Base-by-base conservation (phyloP, 2,797 vertebrate species). In the Silurus aristotelis region DNA sequence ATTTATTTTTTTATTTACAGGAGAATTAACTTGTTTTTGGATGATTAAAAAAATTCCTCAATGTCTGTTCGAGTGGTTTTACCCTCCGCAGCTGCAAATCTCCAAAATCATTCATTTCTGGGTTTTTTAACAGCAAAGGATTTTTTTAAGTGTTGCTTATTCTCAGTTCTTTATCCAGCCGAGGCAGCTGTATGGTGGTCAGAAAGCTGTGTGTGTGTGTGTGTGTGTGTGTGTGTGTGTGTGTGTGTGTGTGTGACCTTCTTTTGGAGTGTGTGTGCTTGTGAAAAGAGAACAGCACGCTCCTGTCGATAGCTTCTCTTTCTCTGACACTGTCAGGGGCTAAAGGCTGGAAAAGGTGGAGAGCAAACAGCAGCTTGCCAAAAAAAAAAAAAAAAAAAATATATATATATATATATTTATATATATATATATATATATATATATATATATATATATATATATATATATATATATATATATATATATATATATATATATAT, bases 301-400 rank as follows among this genome's bases (percentile, higher is more conserved):
- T 27, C 56, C 17, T 43, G 43, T 79, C 75, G 31, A 63, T 70
- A 52, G 22, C 27, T 19, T 76, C 63, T 77, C 17, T 66, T 55
- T 84, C 61, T 66, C 15, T 1, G 1, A 19, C 64, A 22, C 61
- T 46, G 61, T 83, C 60, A 64, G 52, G 46, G 72, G 61, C 46
- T 56, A 55, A 83, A 56, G 61, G 63, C 73, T 67, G 83, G 1
- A 76, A 84, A 83, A 76, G 70, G 72, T 25, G n/a, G 22, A 75
- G 25, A 19, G 43, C 38, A 75, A 83, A 75, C 71, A 64, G 43
- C n/a, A 64, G 82, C 43, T 31, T 52, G 19, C n/a, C 20, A 63
- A n/a, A 43, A 60, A 60, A 19, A 38, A 58, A 58, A 81, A 17
- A 8, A 46, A 72, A 68, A 15, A 27, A 22, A 48, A 56, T 10